Conservation (phyloP, 1,140 invertebrate species). For the Nasonia longicornis region DNA sequence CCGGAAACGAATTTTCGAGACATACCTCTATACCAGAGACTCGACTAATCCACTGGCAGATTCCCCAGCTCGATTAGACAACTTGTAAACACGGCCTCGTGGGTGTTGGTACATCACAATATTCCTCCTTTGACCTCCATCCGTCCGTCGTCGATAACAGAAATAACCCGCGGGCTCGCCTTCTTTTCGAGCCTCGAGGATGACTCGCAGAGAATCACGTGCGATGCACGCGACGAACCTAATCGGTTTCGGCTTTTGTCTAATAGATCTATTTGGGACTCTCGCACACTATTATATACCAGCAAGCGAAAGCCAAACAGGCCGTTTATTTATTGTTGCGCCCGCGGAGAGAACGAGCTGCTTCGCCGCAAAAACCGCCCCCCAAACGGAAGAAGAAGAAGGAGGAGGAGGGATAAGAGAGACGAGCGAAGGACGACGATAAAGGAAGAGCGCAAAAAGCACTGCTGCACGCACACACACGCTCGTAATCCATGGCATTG, state of each 20-base stretch:
- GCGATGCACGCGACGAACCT: not conserved
- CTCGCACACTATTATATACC: not conserved
- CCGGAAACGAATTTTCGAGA: conserved; percentile 44
- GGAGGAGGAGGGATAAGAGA: not conserved
- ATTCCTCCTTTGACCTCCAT: conserved; percentile 51
- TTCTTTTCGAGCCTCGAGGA: conserved; percentile 48
- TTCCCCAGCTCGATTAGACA: conserved; percentile 53
- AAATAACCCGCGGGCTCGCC: conserved; percentile 45
- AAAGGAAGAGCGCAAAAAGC: not conserved
- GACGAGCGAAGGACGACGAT: not conserved
- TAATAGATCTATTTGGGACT: not conserved
- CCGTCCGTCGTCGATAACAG: conserved; percentile 15
- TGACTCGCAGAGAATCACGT: not conserved
- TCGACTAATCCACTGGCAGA: conserved; percentile 51
- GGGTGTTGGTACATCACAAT: conserved; percentile 48
- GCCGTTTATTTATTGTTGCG: not conserved
- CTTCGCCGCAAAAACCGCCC: too few species aligned
- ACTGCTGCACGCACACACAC: not conserved
- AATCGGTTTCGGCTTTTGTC: not conserved
- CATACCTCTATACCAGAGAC: not conserved
- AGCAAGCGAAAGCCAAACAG: not conserved
- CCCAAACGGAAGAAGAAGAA: not conserved
- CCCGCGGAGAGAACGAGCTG: not conserved
- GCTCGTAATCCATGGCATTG: conserved; percentile 22
- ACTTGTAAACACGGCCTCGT: conserved; percentile 58